A percentile compares a stretch with the other conserved stretches of the same genome.
Conservation (phyloP, 2,113 vertebrate genomes). For the Taurulus bubalis region DNA sequence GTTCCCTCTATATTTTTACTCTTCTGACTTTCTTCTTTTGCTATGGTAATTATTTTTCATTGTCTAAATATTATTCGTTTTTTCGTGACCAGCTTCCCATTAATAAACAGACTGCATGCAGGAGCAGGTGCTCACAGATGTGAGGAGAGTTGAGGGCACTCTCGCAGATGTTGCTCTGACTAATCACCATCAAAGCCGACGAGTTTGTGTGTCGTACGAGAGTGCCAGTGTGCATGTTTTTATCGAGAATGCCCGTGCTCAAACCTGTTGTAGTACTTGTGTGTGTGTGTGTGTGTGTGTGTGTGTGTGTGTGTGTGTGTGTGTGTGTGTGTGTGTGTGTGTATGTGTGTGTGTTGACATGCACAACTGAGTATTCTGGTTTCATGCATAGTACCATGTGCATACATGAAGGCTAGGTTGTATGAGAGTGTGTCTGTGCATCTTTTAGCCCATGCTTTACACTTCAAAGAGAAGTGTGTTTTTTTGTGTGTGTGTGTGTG, state of each 20-base stretch:
- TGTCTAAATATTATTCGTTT: conserved; percentile 16
- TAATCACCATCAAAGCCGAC: conserved; percentile 68
- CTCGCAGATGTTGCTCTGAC: conserved; percentile 75
- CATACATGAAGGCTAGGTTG: background rate
- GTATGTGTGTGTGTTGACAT: conserved; percentile 16
- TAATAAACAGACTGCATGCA: conserved; percentile 42
- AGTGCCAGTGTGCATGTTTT: conserved; percentile 37
- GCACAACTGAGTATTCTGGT: conserved; percentile 16
- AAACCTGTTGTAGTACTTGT: conserved; percentile 25
- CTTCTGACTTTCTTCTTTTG: background rate
- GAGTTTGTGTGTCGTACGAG: conserved; percentile 36
- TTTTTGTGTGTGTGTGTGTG: conserved; percentile 15
- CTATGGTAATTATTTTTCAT: conserved; percentile 5
- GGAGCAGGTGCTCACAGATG: conserved; percentile 65
- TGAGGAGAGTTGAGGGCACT: conserved; percentile 43
- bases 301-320: background rate
- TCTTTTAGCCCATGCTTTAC: conserved; percentile 36
- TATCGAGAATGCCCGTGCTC: conserved; percentile 26
- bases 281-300: conserved; percentile 13
- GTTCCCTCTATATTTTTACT: background rate
- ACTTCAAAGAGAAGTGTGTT: conserved; percentile 58
- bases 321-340: background rate
- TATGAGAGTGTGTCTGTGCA: conserved; percentile 30
- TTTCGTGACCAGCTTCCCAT: conserved; percentile 24
- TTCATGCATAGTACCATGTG: conserved; percentile 1